Evolutionary conservation across 2,888 invertebrate species (phyloP).

Genomic region (Stenoptilia bipunctidactyla): DNA sequence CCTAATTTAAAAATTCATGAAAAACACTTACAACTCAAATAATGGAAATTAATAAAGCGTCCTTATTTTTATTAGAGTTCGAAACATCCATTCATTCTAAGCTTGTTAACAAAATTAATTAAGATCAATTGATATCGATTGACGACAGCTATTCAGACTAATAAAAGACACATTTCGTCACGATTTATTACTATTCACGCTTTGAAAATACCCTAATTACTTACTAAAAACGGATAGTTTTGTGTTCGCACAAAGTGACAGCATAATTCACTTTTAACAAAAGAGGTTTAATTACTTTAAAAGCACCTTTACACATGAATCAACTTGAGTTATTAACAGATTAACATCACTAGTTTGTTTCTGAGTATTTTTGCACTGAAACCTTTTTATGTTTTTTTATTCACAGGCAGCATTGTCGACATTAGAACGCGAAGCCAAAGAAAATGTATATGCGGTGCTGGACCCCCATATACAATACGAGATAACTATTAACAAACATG

Average conservation of each 20-base stretch:
- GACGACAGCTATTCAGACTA: no score
- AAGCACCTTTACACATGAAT: slow-evolving; percentile 23
- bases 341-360: slow-evolving; percentile 11
- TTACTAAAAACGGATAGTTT: neutral
- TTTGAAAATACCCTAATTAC: neutral
- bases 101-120: no score
- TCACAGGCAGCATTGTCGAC: slow-evolving; percentile 55
- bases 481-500: slow-evolving; percentile 65
- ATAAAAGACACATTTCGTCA: no score
- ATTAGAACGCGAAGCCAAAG: slow-evolving; percentile 68
- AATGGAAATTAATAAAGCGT: no score
- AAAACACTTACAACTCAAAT: no score
- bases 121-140: no score
- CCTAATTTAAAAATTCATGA: no score
- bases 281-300: slow-evolving; percentile 29
- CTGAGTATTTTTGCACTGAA: no score
- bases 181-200: neutral
- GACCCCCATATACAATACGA: slow-evolving; percentile 70
- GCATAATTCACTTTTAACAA: slow-evolving; percentile 17
- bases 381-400: neutral
- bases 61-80: no score
- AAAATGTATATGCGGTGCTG: slow-evolving; percentile 67
- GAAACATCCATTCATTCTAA: no score
- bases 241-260: slow-evolving; percentile 17
- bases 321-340: slow-evolving; percentile 17